Conservation (phyloP, 2,113 vertebrate species). For the Cacatua alba region DNA sequence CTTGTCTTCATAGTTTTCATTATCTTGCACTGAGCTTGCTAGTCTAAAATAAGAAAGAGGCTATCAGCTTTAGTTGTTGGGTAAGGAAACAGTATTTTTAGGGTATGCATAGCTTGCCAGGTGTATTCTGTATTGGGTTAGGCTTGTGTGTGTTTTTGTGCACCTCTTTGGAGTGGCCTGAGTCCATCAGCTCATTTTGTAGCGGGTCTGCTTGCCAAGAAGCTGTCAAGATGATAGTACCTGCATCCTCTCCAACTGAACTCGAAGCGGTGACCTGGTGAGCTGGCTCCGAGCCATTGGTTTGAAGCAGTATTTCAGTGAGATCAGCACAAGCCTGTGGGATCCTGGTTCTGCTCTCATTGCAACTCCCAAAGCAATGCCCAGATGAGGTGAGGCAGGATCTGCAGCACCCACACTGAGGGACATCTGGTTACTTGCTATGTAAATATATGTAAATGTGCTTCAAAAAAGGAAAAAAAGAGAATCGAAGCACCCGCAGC, state of each 20-base stretch:
- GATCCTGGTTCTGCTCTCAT: neutral
- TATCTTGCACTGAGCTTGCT: neutral
- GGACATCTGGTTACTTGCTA: neutral
- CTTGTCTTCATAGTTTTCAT: neutral
- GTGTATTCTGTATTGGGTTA: neutral
- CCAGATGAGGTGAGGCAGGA: neutral
- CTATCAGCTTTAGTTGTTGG: neutral
- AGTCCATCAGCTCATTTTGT: neutral
- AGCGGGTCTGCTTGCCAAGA: neutral
- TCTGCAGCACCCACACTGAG: neutral
- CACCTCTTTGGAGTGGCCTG: neutral
- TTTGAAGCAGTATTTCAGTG: neutral
- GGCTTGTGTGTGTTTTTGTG: neutral
- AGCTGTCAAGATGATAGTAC: neutral
- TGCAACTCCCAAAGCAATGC: neutral
- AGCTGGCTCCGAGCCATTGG: neutral
- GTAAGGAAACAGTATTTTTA: neutral
- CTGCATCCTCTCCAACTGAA: neutral
- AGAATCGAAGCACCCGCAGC: neutral
- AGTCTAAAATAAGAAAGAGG: neutral
- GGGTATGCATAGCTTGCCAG: neutral
- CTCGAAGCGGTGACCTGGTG: neutral
- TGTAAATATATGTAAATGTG: neutral
- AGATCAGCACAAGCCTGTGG: neutral
- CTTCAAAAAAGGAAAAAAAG: neutral